Conservation (phyloP, 2,797 vertebrate species). For the Poeciliopsis turneri region DNA sequence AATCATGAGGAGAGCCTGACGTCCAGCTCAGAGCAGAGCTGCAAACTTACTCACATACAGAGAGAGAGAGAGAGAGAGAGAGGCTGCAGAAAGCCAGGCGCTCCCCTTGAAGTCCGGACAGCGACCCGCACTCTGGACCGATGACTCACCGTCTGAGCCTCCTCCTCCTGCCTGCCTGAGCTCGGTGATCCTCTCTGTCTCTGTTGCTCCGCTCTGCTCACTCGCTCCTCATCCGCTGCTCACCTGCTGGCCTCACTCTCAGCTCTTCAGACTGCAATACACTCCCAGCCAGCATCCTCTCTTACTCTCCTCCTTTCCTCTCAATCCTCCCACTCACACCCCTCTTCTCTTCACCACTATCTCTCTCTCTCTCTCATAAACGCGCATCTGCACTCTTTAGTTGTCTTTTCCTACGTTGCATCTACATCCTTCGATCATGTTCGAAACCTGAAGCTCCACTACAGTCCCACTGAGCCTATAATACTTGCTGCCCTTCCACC, state of each 20-base stretch:
- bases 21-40: constrained; percentile 29
- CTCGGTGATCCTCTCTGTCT: constrained; percentile 21
- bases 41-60: constrained; percentile 58
- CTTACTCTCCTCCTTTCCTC: constrained; percentile 55
- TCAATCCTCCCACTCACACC: constrained; percentile 36
- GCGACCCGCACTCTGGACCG: constrained; percentile 40
- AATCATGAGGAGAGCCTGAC: constrained; percentile 22
- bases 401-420: constrained; percentile 49
- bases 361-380: constrained; percentile 30
- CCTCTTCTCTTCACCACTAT: constrained; percentile 15
- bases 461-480: constrained; percentile 2
- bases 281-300: constrained; percentile 54
- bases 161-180: constrained; percentile 35
- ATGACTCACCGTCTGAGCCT: constrained; percentile 60
- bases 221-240: constrained; percentile 51
- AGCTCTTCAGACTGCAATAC: constrained; percentile 50
- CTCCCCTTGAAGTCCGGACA: constrained; percentile 52
- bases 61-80: constrained; percentile 11
- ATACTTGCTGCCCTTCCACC: constrained; percentile 12
- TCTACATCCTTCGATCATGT: constrained; percentile 38
- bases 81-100: constrained; percentile 21
- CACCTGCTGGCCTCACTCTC: constrained; percentile 73
- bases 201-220: constrained; percentile 26
- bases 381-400: constrained; percentile 35
- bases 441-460: constrained; percentile 23